Base-by-base conservation (phyloP, 2,888 invertebrate species). In the Machimus atricapillus region DNA sequence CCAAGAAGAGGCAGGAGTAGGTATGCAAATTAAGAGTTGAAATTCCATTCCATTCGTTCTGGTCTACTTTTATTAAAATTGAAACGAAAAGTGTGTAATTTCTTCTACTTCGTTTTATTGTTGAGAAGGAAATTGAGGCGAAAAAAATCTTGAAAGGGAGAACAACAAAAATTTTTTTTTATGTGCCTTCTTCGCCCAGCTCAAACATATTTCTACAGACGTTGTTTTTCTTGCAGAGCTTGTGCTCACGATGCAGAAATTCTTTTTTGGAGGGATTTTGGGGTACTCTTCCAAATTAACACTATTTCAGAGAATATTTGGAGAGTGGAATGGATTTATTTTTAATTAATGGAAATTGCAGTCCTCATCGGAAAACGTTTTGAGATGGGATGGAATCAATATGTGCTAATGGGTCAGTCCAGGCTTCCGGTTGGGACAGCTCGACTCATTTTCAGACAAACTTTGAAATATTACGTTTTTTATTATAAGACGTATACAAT, bases 11-110 rank as follows among this genome's bases (percentile, higher is more conserved):
- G 79, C 52, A 52, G 52, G 79, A 79, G 52, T 79, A 79, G 52
- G 79, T 79, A 79, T 79, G 79, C 79, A 79, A 79, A 79, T 79
- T 79, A 79, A 79, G 79, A 79, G 52, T 79, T 79, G 52, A 79
- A 79, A 79, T 79, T 79, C 79, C 79, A 66, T 66, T 27, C 66
- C 66, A 79, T 79, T 79, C 31, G 31, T 5, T 79, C 43, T 52
- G 79, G 79, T 79, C 79, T 46, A 79, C 52, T 79, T 79, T 79
- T 79, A 79, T 79, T 79, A 79, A 79, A 79, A 79, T 79, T 79
- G 79, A 79, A 79, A 52, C 52, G 79, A 79, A 79, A 79, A 79
- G 79, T 79, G 52, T 79, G 79, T 79, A 79, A 79, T 79, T 79
- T 46, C 79, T 52, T 31, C 40, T 31, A 52, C 52, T 79, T 52